Evolutionary conservation across 2,888 invertebrate genomes (phyloP).

Genomic region (Neoitamus cyanurus): DNA sequence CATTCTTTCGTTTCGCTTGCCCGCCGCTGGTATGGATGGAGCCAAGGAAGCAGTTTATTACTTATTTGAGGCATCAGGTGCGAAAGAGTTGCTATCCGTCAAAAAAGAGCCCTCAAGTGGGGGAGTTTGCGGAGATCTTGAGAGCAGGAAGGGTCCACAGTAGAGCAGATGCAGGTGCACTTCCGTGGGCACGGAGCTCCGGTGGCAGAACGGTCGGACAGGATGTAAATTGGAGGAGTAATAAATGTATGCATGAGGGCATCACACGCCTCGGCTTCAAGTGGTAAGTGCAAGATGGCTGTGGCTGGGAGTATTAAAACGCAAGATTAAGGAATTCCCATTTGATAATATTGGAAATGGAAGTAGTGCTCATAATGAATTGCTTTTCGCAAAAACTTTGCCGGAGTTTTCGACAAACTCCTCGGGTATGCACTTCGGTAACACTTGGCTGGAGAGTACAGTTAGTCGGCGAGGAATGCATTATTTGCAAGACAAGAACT

Average conservation of each 20-base stretch:
- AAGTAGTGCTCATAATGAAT: constrained; percentile 19
- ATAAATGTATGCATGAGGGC: constrained; percentile 7
- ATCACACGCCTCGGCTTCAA: not conserved
- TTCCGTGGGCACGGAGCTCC: not conserved
- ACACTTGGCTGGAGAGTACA: constrained; percentile 30
- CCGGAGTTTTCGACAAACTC: constrained; percentile 33
- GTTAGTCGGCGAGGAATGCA: constrained; percentile 36
- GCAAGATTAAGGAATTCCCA: constrained; percentile 34
- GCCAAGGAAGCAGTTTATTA: not conserved
- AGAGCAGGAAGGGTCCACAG: not conserved
- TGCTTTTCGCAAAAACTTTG: constrained; percentile 32
- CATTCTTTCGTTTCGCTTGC: not conserved
- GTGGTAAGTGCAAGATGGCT: constrained; percentile 29
- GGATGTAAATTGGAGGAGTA: not conserved
- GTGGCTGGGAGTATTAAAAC: constrained; percentile 8
- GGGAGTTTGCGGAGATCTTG: not conserved
- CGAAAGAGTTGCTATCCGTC: not conserved
- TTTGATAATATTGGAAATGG: constrained; percentile 38
- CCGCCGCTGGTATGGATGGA: not conserved
- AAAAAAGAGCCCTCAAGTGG: not conserved
- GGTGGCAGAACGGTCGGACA: not conserved
- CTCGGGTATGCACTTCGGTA: constrained; percentile 32
- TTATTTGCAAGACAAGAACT: constrained; percentile 33
- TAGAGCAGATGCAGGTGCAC: not conserved
- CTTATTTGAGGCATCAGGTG: not conserved